Evolutionary conservation across 2,888 invertebrate species (phyloP), one percentile per base, ranked within the genome.

Genomic region (Chelonus formosanus): DNA sequence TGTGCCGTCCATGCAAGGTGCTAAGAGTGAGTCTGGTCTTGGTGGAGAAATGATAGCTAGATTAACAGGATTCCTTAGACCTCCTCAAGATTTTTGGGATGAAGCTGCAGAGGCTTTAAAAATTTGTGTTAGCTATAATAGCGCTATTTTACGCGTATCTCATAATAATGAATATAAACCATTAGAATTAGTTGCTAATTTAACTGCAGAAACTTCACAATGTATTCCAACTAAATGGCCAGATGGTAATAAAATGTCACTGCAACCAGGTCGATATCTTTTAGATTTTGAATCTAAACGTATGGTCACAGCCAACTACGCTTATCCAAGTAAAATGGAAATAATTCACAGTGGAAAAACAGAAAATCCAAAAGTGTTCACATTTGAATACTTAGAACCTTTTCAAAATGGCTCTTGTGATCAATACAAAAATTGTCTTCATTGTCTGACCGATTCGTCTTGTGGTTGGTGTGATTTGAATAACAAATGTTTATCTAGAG

Each of bases 381-480:
- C 95, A 0, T 93, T 94, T 78, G 94, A 95, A 80, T 94, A 93
- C 81, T 85, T 97, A 69, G 96, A 97, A 81, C 96, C 96, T 0
- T 96, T 90, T 83, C 92, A 92, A 63, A 90, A 91, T 66, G 94
- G 93, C 0, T 87, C 90, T 36, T 96, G 96, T 79, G 84, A 86
- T 0, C 87, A 89, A 61, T 93, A 95, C 82, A 89, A 87, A 71
- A 96, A 95, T 84, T 97, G 97, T 78, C 85, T 96, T 43, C 90
- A 94, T 70, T 97, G 97, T 79, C 86, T 97, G 62, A 91, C 93
- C 0, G 96, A 97, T 84, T 91, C 93, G 0, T 89, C 91, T 10
- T 97, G 97, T 79, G 95, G 95, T 2, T 97, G 97, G 97, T 97
- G 97, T 80, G 92, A 93, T 69, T 81, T 91, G 6, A 91, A 89